Evolutionary conservation across 1,140 invertebrate species (phyloP), one percentile per base, ranked within the genome.

Genomic region (Ectropis grisescens): DNA sequence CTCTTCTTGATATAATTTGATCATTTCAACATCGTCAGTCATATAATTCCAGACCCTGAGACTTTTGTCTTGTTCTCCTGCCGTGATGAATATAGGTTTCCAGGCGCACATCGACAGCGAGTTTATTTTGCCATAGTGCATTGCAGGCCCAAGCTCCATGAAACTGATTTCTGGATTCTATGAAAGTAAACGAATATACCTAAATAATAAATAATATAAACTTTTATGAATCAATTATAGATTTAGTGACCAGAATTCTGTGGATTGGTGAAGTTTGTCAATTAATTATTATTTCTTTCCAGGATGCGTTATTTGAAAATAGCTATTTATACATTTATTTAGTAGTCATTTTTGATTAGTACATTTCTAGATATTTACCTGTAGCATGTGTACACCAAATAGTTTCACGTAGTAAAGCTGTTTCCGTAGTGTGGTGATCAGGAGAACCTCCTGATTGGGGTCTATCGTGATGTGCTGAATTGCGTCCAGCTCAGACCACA

Each of bases 31-130:
- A 24, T 85, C 87, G 41, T 88, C 85, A 0, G 88, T 91, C 62
- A 94, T 90, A 52, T 93, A 96, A 60, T 97, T 94, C 95, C 95
- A 97, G 8, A 98, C 85, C 28, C 92, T 85, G 16, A 97, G 86
- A 13, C 90, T 94, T 35, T 91, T 86, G 70, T 98, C 95, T 7
- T 85, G 58, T 40, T 86, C 78, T 32, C 94, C 94, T 27, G 90
- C 90, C 0, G 94, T 96, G 61, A 95, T 90, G 15, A 96, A 88
- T 19, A 96, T 88, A 0, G 94, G 90, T 75, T 97, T 97, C 89
- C 94, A 93, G 1, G 89, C 85, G 62, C 95, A 96, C 36, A 93
- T 86, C 5, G 94, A 90, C 11, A 97, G 65, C 10, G 87, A 88
- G 22, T 89, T 87, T 12, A 98, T 91, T 1, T 86, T 74, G 1